These are phyloP conservation scores for Drosophila austrosaltans DNA, from an alignment of 2,888 invertebrate species.

Conservation along the genomic window DNA sequence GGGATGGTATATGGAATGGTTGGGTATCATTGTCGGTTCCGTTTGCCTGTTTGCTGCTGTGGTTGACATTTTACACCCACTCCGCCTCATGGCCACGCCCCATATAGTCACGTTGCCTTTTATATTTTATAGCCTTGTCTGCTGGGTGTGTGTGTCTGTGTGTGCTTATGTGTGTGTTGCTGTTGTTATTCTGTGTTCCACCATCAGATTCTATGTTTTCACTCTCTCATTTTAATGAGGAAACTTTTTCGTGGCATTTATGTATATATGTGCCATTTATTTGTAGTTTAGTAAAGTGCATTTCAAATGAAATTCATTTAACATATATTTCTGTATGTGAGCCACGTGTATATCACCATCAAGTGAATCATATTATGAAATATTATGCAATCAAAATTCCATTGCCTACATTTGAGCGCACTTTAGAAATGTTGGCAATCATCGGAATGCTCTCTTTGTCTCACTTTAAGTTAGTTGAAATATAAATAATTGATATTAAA, in stretches of 20 bases:
- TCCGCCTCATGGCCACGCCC: constrained; percentile 51
- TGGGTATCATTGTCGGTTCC: constrained; percentile 13
- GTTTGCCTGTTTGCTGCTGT: constrained; percentile 40
- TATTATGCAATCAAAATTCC: neutral
- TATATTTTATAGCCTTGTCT: constrained; percentile 11
- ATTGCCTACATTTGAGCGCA: constrained; percentile 4
- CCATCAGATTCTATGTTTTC: constrained; percentile 31
- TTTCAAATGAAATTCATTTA: constrained; percentile 44
- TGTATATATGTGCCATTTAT: constrained; percentile 53
- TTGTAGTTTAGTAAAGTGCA: constrained; percentile 60
- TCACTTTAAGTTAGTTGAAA: neutral
- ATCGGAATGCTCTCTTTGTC: no score
- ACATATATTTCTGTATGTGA: neutral
- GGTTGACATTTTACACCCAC: constrained; percentile 50
- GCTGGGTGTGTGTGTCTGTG: constrained; percentile 17
- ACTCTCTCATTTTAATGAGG: constrained; percentile 69
- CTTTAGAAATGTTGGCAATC: neutral
- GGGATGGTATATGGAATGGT: neutral
- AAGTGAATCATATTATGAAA: neutral
- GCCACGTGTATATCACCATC: neutral
- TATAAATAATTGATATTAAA: neutral
- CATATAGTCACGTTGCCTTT: constrained; percentile 1
- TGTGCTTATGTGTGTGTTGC: constrained; percentile 19
- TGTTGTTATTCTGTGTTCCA: constrained; percentile 4
- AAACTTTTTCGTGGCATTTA: constrained; percentile 56